These are phyloP conservation scores for Tethea ocularis DNA, from an alignment of 2,888 invertebrate species.

Conservation along the genomic window DNA sequence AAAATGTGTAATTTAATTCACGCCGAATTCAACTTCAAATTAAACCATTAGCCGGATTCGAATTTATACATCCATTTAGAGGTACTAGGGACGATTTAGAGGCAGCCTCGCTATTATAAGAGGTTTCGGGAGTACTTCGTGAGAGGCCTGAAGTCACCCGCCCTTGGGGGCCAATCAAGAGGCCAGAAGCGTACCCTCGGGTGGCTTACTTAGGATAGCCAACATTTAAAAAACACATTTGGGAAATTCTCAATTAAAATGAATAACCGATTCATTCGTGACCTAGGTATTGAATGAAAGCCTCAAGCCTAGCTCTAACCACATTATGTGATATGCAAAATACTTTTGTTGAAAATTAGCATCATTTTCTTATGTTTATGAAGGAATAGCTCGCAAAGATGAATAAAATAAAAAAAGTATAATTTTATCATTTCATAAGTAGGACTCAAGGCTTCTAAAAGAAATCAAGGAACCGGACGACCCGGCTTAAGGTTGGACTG, in stretches of 20 bases:
- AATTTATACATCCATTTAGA: constrained; percentile 36
- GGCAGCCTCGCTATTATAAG: constrained; percentile 1
- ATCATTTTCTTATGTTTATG: neutral
- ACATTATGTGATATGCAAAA: too few species aligned
- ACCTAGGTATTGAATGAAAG: neutral
- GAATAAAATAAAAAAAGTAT: neutral
- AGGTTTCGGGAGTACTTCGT: constrained; percentile 1
- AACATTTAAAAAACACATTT: neutral
- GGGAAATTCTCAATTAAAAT: neutral
- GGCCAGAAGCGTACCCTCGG: neutral
- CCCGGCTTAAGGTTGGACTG: constrained; percentile 13
- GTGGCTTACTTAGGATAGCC: neutral
- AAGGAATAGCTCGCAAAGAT: neutral
- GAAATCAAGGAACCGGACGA: constrained; percentile 3
- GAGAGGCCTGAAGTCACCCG: neutral
- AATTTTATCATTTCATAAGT: neutral
- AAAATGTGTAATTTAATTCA: constrained; percentile 5
- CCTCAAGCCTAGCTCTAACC: too few species aligned
- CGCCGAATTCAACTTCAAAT: constrained; percentile 25
- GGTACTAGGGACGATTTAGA: neutral
- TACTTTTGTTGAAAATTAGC: too few species aligned
- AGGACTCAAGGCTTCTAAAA: neutral
- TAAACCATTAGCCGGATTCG: constrained; percentile 40
- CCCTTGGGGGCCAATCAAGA: constrained; percentile 6
- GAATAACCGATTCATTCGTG: neutral